Evolutionary conservation across 2,113 vertebrate species (phyloP).

Genomic region (Oreochromis tanganicae): DNA sequence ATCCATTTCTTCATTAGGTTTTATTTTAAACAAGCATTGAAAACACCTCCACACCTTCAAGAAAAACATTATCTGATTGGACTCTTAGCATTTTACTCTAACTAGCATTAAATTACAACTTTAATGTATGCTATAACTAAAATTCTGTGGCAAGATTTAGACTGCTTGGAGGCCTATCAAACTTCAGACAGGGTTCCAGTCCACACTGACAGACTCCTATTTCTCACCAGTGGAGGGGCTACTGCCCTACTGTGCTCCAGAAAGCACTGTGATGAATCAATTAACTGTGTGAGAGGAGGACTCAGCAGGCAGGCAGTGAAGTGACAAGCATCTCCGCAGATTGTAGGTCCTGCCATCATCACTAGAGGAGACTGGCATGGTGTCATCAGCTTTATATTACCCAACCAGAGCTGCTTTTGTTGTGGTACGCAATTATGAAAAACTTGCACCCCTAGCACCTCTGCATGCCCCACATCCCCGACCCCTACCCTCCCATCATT

Average conservation of each 20-base stretch:
- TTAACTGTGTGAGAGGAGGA: constrained; percentile 23
- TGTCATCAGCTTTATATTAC: constrained; percentile 31
- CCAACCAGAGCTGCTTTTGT: constrained; percentile 9
- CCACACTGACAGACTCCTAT: background rate
- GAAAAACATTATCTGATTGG: background rate
- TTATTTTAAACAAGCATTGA: background rate
- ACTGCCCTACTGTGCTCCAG: constrained; percentile 15
- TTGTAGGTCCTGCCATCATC: constrained; percentile 40
- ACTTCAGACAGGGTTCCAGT: constrained; percentile 4
- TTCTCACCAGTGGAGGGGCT: constrained; percentile 59
- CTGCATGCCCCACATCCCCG: background rate
- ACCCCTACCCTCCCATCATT: background rate
- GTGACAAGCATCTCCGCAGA: constrained; percentile 54
- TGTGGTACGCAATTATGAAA: background rate
- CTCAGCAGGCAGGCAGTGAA: constrained; percentile 12
- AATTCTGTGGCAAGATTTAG: background rate
- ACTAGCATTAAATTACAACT: background rate
- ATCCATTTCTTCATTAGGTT: background rate
- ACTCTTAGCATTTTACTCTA: background rate
- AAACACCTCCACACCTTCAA: background rate
- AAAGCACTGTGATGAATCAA: constrained; percentile 69
- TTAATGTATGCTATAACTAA: background rate
- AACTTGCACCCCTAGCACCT: constrained; percentile 20
- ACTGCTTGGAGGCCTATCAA: constrained; percentile 41
- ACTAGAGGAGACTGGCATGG: constrained; percentile 43